Evolutionary conservation across 2,888 invertebrate species (phyloP).

Genomic region (Cephus spinipes): DNA sequence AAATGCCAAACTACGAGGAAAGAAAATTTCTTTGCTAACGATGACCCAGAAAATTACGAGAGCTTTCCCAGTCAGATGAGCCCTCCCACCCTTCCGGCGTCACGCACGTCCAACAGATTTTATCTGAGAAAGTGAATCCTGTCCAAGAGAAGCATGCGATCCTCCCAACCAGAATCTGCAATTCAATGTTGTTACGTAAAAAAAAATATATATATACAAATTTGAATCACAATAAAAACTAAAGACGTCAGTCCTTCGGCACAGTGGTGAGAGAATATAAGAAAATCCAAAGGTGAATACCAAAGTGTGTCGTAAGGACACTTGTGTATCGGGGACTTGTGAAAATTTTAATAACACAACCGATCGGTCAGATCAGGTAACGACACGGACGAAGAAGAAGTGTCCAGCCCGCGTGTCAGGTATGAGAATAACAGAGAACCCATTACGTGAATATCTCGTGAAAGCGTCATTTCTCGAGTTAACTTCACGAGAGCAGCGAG

Average conservation of each 20-base stretch:
- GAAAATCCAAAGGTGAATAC: too few species aligned
- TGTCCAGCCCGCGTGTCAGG: neutral
- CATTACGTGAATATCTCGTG: conserved; percentile 55
- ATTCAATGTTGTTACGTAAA: neutral
- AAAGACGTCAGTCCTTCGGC: neutral
- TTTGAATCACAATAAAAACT: neutral
- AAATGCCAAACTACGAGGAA: neutral
- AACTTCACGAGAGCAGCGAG: conserved; percentile 39
- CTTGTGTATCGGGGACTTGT: neutral
- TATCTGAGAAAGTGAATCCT: neutral
- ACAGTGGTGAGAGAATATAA: neutral
- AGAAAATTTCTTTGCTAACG: neutral
- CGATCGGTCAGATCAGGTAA: neutral
- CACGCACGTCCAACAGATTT: neutral
- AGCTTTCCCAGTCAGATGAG: neutral
- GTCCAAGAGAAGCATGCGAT: neutral
- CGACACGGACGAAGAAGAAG: neutral
- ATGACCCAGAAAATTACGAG: neutral
- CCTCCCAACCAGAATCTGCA: neutral
- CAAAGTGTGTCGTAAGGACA: neutral
- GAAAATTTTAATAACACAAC: neutral
- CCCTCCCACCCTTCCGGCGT: neutral
- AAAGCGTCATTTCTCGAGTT: conserved; percentile 59
- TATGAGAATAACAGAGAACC: neutral
- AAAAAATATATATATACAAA: neutral